Base-by-base conservation (phyloP, 2,888 invertebrate species). In the Schrankia costaestrigalis region DNA sequence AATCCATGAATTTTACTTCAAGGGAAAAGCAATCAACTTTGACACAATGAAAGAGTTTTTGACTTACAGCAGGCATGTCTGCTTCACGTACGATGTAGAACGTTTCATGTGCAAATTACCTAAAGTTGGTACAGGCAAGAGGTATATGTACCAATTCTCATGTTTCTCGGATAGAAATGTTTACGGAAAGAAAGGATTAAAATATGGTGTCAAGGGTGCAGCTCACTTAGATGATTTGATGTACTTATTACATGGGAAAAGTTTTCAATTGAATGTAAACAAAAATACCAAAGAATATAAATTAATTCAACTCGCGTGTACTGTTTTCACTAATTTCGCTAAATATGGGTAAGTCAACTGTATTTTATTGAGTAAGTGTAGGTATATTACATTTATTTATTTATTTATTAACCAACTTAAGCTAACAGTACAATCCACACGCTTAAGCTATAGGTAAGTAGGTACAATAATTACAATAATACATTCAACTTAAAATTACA, bases 301-400 rank as follows among this genome's bases (percentile, higher is more conserved):
- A 12, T 58, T 79, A 37, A 50, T 81, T 1, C 55, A 71, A 12
- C 60, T 72, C 7, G 61, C 56, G 1, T 74, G 75, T 36, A 42
- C 54, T 0, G 31, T 78, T 1, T 78, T 78, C 23, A 73, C 73
- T 0, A 80, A 79, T 41, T 79, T 78, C 27, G 78, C 78, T 2
- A 78, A 78, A 53, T 71, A 61, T 40, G 78, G 80, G 79, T 78
- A 38, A 70, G 73, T 61, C 1, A n/a, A 4, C 10, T 6, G n/a
- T n/a, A 21, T 4, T n/a, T 21, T 8, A 21, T 21, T 3, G n/a
- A 8, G 21, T 8, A 3, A 8, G n/a, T 21, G 4, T 8, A 21
- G 21, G 3, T 3, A 8, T 4, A 3, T 21, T n/a, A 3, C 21
- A 4, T 3, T 8, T 6, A n/a, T 3, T 8, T 21, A 8, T 21